Evolutionary conservation across 2,888 invertebrate genomes (phyloP), one percentile per base, ranked within the genome.

Genomic region (Cephus spinipes): DNA sequence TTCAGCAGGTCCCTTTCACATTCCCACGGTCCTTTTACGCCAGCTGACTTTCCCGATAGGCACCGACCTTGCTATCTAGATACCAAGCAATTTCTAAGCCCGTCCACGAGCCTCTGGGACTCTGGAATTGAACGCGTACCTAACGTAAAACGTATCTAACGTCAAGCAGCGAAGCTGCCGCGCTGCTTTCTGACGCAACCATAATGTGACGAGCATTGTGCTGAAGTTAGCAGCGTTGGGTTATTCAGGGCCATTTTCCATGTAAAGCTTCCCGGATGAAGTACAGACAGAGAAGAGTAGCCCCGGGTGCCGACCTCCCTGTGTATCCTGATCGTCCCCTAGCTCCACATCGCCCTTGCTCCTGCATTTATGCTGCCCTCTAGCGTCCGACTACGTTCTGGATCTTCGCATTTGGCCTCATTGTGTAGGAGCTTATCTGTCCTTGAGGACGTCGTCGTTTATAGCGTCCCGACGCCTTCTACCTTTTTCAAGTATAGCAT

Each of bases 121-220:
- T 55, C 55, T 23, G 23, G 23, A 55, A 55, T 55, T 2, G 55
- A 23, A 23, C 9, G 55, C 23, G 23, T 55, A 55, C 23, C 55
- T 23, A 55, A 55, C 55, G 9, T 55, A 23, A 9, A 55, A 23
- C 55, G 23, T 55, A 55, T 55, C 55, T 23, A 55, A 55, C 55
- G 55, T 23, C 2, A 23, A 55, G 55, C 23, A 0, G 23, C 6
- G 23, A 55, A 55, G 55, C 6, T 55, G 55, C 55, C 23, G 55
- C 55, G 23, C 80, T 82, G 83, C 85, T 85, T 85, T 84, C 88
- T 85, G 85, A 84, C 83, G 87, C 85, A 88, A 89, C 86, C 23
- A 84, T 88, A 88, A 88, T 87, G 87, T 88, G 89, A 89, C 87
- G 86, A 85, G 85, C 86, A 89, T 89, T 89, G 89, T 89, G 86